A percentile compares a stretch with the other conserved stretches of the same genome.
These are phyloP conservation scores for Drosophila orena DNA, from an alignment of 1,140 invertebrate species.

Conservation along the genomic window DNA sequence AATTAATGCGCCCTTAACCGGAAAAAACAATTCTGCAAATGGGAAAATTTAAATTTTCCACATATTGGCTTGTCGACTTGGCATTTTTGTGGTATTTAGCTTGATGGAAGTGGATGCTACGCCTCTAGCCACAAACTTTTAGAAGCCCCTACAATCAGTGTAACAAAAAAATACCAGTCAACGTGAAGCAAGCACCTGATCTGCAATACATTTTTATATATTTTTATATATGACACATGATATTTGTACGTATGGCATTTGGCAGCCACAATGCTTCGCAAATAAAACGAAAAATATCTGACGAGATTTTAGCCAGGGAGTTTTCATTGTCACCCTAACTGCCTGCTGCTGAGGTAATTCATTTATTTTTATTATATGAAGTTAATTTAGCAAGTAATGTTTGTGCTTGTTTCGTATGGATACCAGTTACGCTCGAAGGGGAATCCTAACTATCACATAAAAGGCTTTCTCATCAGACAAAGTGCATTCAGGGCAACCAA, in stretches of 20 bases:
- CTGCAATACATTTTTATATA: background rate
- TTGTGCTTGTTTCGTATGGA: background rate
- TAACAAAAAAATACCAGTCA: background rate
- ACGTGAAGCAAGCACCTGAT: background rate
- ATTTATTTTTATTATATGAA: background rate
- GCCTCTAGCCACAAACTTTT: background rate
- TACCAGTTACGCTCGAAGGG: background rate
- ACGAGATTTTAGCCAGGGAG: background rate
- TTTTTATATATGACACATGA: too few species aligned
- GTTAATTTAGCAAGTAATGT: too few species aligned
- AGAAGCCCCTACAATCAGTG: too few species aligned
- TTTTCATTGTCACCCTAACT: background rate
- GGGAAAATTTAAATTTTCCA: slow-evolving; percentile 54
- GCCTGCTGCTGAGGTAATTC: background rate
- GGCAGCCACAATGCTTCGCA: background rate
- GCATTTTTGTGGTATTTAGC: slow-evolving; percentile 29
- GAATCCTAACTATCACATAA: background rate
- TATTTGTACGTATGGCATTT: too few species aligned
- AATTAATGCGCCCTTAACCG: slow-evolving; percentile 61
- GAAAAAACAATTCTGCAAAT: slow-evolving; percentile 36
- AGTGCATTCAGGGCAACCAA: slow-evolving; percentile 51
- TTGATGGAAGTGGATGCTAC: background rate
- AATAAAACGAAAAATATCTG: background rate
- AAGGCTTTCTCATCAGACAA: slow-evolving; percentile 47
- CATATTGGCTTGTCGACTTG: slow-evolving; percentile 18